Evolutionary conservation across 2,797 vertebrate species (phyloP), one percentile per base, ranked within the genome.

Genomic region (Morus bassanus): DNA sequence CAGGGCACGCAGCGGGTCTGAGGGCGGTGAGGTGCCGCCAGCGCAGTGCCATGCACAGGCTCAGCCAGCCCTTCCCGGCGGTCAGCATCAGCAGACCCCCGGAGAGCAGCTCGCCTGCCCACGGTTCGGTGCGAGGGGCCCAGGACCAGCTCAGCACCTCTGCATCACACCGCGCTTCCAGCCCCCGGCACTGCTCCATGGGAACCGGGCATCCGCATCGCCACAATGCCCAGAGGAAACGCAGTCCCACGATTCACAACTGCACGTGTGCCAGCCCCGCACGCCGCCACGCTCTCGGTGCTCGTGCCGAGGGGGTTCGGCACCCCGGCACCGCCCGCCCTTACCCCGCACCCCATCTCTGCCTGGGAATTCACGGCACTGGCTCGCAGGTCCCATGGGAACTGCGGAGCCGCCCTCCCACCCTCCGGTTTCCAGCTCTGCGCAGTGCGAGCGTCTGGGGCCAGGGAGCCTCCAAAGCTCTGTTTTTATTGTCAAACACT

Each of bases 381-480:
- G 1, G 39, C 68, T 45, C 39, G 0, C 48, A 83, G 67, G 21
- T 73, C 50, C 69, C 69, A n/a, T 1, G 2, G 70, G 82, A 54
- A 33, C 56, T 3, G 0, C 5, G 2, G 56, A 65, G 31, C 60
- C 33, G 56, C 64, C 56, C 70, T 39, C 41, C 16, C 4, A 0
- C 59, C 45, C 28, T 10, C 17, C 1, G 1, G 48, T 24, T 25
- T n/a, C 31, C 69, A 74, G 77, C 50, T 11, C 41, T 16, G 35
- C 3, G 7, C 37, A 23, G 33, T 2, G 23, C 2, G 2, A 51
- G 30, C 1, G 2, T 14, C 56, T 5, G 50, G 28, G 17, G 51
- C 23, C 7, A 12, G n/a, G 54, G 9, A 84, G 54, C 35, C 43
- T 30, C 65, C 1, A 0, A 45, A 64, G 46, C 2, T 54, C 69